Evolutionary conservation across 2,888 invertebrate species (phyloP).

Genomic region (Campoletis raptor): DNA sequence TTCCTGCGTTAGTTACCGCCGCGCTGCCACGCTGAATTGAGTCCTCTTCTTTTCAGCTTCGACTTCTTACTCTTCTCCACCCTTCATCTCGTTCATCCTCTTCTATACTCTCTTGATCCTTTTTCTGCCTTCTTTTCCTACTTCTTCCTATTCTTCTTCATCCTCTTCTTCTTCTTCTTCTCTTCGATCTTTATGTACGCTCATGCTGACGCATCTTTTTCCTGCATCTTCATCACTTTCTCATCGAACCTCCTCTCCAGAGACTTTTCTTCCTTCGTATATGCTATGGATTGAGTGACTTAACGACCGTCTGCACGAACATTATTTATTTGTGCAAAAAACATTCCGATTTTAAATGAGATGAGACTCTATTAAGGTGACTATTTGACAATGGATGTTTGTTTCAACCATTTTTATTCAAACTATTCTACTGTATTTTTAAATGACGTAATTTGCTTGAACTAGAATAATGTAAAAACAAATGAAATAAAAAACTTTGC

Average conservation of each 20-base stretch:
- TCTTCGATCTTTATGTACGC: constrained; percentile 40
- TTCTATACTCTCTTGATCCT: constrained; percentile 35
- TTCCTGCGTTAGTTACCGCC: constrained; percentile 78
- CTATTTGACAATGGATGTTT: constrained; percentile 10
- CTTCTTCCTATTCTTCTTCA: constrained; percentile 38
- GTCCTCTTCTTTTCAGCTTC: constrained; percentile 76
- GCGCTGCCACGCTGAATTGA: constrained; percentile 79
- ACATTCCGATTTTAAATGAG: not conserved
- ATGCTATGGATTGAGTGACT: constrained; percentile 28
- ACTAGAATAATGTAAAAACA: not conserved
- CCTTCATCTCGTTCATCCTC: constrained; percentile 45
- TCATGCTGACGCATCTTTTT: constrained; percentile 63
- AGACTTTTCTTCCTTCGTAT: constrained; percentile 21
- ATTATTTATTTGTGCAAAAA: constrained; percentile 38
- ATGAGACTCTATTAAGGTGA: constrained; percentile 26
- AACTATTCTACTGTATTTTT: not conserved
- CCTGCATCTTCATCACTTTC: constrained; percentile 50
- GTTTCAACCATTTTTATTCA: not conserved
- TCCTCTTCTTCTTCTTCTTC: constrained; percentile 67
- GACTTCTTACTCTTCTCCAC: constrained; percentile 19
- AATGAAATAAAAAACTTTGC: not conserved
- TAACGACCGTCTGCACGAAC: constrained; percentile 42
- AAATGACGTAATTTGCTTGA: not conserved
- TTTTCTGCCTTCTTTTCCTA: constrained; percentile 68
- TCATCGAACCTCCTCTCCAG: constrained; percentile 44